Base-by-base conservation (phyloP, 2,113 vertebrate genomes). In the Cichladusa arquata region DNA sequence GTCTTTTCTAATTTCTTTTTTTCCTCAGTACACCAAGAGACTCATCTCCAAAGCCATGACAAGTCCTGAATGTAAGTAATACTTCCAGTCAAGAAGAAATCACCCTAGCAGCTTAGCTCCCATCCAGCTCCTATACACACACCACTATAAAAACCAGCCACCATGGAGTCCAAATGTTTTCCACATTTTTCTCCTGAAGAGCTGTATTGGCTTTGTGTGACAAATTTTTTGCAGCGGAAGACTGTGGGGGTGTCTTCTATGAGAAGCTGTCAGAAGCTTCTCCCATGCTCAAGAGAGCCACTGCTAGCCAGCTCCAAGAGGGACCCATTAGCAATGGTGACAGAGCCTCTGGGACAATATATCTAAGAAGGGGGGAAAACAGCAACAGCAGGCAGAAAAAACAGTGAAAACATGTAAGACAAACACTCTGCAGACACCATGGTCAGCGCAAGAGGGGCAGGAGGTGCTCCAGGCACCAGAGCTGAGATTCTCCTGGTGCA, bases 381-480 rank as follows among this genome's bases (percentile, higher is more conserved):
- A 40, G 20, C 45, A 47, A 53, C 25, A 23, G 44, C 45, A 42
- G 25, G 14, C n/a, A 34, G 34, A 80, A 38, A 34, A 38, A 60
- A 22, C 7, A 19, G 10, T 42, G 22, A 80, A 29, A 53, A 53
- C 11, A 8, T 14, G 10, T 14, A 31, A 58, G 11, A 65, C 4
- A 5, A 53, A 45, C 8, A 40, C 19, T 4, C 33, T 65, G 48
- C 36, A 72, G 22, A 50, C 11, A 3, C n/a, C 20, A 19, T 23
- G 25, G 29, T 12, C n/a, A 53, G 38, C 23, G 45, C 18, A 80
- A 25, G 15, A 90, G 24, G 20, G 17, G 25, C 7, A 84, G 33
- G n/a, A 85, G 29, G 1, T 16, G 8, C 33, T 38, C 7, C 44
- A 58, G 28, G 1, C 2, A 0, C 20, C 20, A 11, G 53, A 66